Conservation (phyloP, 2,113 vertebrate genomes). For the Indicator indicator region DNA sequence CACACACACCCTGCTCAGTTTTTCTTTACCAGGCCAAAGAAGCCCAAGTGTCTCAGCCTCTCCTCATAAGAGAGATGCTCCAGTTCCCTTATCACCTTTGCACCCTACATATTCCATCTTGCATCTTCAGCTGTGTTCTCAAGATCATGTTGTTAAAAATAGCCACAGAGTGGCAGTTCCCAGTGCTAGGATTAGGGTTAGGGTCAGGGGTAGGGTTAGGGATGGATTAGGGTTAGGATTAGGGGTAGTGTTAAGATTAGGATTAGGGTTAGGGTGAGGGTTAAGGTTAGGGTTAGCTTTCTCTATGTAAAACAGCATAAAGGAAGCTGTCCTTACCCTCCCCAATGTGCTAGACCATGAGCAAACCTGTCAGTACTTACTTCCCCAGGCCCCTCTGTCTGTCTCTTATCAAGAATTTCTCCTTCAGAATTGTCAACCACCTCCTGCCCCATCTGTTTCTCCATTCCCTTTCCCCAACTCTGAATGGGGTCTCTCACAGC, state of each 20-base stretch:
- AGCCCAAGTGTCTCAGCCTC: too few species aligned
- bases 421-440: neutral
- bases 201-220: too few species aligned
- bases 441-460: neutral
- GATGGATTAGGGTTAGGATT: too few species aligned
- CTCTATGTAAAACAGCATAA: too few species aligned
- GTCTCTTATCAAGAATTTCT: neutral
- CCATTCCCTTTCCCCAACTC: neutral
- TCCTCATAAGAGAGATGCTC: too few species aligned
- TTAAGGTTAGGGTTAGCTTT: too few species aligned
- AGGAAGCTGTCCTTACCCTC: neutral
- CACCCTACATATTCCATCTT: neutral
- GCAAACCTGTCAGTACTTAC: neutral
- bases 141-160: neutral
- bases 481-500: neutral
- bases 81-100: too few species aligned
- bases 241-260: too few species aligned
- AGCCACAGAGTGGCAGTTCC: neutral
- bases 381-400: neutral
- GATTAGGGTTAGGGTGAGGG: too few species aligned
- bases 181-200: too few species aligned
- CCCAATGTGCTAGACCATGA: neutral
- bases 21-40: too few species aligned
- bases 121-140: neutral
- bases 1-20: too few species aligned